Evolutionary conservation across 2,797 vertebrate species (phyloP).

Genomic region (Halcyon chelicuti): DNA sequence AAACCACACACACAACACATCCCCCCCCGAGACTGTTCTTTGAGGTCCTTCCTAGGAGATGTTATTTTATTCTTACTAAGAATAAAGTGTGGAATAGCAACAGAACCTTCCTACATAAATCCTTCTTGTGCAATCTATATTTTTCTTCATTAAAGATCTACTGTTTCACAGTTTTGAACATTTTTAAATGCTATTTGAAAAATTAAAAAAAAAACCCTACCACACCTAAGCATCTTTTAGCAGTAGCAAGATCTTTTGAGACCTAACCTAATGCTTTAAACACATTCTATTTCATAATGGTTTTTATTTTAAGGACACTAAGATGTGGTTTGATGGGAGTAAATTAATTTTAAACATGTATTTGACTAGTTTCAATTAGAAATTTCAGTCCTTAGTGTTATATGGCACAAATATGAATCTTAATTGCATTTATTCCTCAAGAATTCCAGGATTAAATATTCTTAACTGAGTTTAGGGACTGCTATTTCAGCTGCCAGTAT

Average conservation of each 20-base stretch:
- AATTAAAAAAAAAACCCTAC: background rate
- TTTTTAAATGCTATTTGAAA: background rate
- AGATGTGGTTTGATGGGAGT: background rate
- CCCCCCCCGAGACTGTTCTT: background rate
- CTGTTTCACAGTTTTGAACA: background rate
- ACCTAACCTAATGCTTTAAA: background rate
- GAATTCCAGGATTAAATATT: background rate
- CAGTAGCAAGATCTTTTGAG: background rate
- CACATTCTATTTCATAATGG: background rate
- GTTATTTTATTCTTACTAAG: background rate
- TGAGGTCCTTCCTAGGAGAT: background rate
- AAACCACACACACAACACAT: background rate
- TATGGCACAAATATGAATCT: background rate
- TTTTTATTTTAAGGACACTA: background rate
- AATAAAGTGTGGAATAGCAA: background rate
- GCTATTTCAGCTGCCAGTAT: background rate
- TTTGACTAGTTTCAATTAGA: background rate
- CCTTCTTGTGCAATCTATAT: background rate
- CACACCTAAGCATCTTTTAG: background rate
- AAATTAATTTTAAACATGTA: background rate
- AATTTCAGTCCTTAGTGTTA: background rate
- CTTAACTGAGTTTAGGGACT: background rate
- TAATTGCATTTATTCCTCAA: background rate
- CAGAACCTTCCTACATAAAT: background rate
- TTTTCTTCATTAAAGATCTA: background rate